A percentile compares a stretch with the other conserved stretches of the same genome.
Conservation (phyloP, 2,797 vertebrate genomes). For the Eidolon dupreanum region DNA sequence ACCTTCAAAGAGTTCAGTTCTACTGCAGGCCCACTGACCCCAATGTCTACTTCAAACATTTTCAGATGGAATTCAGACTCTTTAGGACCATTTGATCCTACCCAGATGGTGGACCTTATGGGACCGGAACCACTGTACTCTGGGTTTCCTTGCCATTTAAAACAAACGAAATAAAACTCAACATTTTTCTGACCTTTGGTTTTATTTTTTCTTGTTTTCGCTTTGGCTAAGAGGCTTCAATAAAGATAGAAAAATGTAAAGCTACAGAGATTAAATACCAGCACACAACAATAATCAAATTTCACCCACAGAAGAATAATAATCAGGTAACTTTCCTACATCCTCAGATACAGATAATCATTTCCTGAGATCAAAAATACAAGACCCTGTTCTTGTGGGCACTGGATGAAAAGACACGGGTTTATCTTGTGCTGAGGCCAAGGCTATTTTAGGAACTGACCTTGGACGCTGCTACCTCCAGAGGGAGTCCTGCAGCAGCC, state of each 20-base stretch:
- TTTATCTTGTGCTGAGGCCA: background rate
- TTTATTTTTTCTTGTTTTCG: conserved; percentile 43
- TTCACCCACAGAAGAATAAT: background rate
- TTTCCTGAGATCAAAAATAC: background rate
- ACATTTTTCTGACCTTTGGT: background rate
- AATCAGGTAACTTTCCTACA: background rate
- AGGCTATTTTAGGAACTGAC: background rate
- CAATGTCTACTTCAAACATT: background rate
- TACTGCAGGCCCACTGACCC: background rate
- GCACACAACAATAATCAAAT: background rate
- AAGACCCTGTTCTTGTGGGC: background rate
- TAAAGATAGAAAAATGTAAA: background rate
- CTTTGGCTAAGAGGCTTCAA: background rate
- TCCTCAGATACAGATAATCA: background rate
- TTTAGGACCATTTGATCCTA: background rate
- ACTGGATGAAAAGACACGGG: background rate
- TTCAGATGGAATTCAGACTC: background rate
- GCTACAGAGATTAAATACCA: background rate
- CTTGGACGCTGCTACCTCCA: conserved; percentile 41
- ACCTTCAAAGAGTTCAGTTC: conserved; percentile 19
- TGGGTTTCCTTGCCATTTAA: background rate
- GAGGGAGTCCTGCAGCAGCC: conserved; percentile 4
- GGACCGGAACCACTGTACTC: background rate
- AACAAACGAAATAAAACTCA: background rate
- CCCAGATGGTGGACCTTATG: background rate